phyloP scores from a whole-genome alignment of 2,888 invertebrate species.

The Polydrusus tereticollis region DNA sequence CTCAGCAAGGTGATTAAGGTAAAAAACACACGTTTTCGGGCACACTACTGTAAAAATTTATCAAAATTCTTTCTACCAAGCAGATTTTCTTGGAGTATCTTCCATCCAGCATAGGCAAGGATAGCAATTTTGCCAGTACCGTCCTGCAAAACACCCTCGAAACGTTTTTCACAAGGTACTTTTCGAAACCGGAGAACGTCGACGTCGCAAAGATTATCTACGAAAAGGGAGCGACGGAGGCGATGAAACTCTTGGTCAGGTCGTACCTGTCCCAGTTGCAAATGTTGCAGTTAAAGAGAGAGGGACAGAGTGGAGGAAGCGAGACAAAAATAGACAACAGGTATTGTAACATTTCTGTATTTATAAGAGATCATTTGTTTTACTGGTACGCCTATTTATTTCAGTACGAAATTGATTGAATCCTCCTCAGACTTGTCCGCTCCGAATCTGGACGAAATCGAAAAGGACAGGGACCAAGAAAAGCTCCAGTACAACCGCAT shows the following conservation, averaged over 20 bases:
- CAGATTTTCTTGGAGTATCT: conserved; percentile 76
- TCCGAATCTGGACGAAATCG: conserved; percentile 51
- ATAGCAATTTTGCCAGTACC: conserved; percentile 67
- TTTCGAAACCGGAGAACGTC: conserved; percentile 60
- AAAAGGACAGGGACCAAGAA: conserved; percentile 57
- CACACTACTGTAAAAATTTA: neutral
- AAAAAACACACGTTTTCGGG: neutral
- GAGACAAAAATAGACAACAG: conserved; percentile 19
- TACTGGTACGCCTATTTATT: too few relatives aligned
- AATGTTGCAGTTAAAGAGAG: conserved; percentile 62
- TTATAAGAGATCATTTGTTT: too few relatives aligned
- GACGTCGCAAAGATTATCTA: conserved; percentile 63
- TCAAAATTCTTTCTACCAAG: too few relatives aligned
- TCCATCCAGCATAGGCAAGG: conserved; percentile 75
- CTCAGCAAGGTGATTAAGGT: conserved; percentile 67
- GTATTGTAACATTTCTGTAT: conserved; percentile 39
- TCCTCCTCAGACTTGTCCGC: neutral
- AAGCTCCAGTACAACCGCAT: conserved; percentile 57
- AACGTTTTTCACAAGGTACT: conserved; percentile 66
- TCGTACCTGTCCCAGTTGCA: conserved; percentile 71
- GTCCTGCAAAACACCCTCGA: conserved; percentile 70
- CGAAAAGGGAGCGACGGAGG: conserved; percentile 69
- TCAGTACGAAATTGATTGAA: conserved; percentile 17
- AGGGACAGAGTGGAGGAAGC: conserved; percentile 30
- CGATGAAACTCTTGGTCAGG: conserved; percentile 73